These are phyloP conservation scores for Drosophila orosa DNA, from an alignment of 1,140 invertebrate species.

Conservation along the genomic window DNA sequence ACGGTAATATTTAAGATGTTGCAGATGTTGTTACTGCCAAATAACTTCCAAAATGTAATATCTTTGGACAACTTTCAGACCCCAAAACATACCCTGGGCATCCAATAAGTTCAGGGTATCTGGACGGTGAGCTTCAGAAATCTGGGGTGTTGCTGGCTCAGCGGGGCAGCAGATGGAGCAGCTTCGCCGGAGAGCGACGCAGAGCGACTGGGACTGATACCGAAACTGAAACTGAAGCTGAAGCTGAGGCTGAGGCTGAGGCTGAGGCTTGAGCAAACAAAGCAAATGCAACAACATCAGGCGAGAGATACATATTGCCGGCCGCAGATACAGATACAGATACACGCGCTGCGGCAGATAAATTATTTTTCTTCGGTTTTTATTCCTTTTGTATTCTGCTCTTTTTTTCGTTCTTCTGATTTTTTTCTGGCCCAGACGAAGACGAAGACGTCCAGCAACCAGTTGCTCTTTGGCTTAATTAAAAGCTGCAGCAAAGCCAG, in stretches of 20 bases:
- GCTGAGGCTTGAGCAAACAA: slow-evolving; percentile 73
- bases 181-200: slow-evolving; percentile 23
- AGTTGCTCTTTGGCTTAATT: slow-evolving; percentile 80
- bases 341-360: slow-evolving; percentile 72
- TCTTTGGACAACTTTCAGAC: neutral
- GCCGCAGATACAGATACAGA: slow-evolving; percentile 58
- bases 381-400: slow-evolving; percentile 21
- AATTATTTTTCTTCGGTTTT: slow-evolving; percentile 65
- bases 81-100: slow-evolving; percentile 5
- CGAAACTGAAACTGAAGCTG: slow-evolving; percentile 44
- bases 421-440: slow-evolving; percentile 28
- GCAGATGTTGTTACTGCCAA: neutral
- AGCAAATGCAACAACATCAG: slow-evolving; percentile 49
- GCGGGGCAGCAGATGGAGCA: slow-evolving; percentile 56
- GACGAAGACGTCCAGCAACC: slow-evolving; percentile 63
- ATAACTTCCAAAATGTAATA: neutral
- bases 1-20: neutral
- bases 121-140: slow-evolving; percentile 22
- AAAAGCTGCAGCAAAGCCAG: slow-evolving; percentile 72
- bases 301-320: slow-evolving; percentile 53
- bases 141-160: slow-evolving; percentile 74
- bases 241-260: slow-evolving; percentile 58
- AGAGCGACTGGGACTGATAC: slow-evolving; percentile 19
- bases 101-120: slow-evolving; percentile 16
- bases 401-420: neutral